Evolutionary conservation across 1,140 invertebrate genomes (phyloP), one percentile per base, ranked within the genome.

Genomic region (Philotrypesis tridentata): DNA sequence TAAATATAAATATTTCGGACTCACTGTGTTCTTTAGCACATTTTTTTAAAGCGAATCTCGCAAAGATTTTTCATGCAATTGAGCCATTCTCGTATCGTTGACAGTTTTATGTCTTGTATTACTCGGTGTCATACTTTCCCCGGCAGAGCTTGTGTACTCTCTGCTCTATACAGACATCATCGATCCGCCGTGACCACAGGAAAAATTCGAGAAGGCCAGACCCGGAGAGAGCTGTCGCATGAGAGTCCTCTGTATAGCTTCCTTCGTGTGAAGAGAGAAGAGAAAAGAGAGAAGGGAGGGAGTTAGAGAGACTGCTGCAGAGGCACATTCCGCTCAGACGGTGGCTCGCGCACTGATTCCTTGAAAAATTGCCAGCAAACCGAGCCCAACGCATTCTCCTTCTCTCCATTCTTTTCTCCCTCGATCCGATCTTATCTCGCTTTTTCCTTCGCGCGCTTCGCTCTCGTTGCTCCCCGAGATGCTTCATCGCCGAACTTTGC

Each of bases 341-440:
- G 83, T 5, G 67, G 61, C 11, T 14, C 4, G 40, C 81, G 79
- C 83, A 86, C 84, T 88, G 87, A 88, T 88, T 88, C 87, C 83
- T 87, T 88, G 87, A 88, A 87, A 88, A 87, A 86, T 87, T 87
- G 87, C 87, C 87, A 88, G 87, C 86, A 87, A 87, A 68, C 83
- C 80, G 68, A 82, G 72, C 48, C 29, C 21, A 37, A 74, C 75
- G 67, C 40, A 33, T 65, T 60, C 43, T 40, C 71, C 40, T 74
- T 71, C 67, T 55, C 43, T 61, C 63, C 67, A 48, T 27, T 72
- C 33, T 37, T 37, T 37, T 21, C 48, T 17, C 48, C 21, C 48
- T 55, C 48, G 17, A 12, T 55, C 48, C 6, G 14, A 21, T 2
- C 2, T 4, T 55, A 2, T 21, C 17, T 55, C 17, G 12, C 48